These are phyloP conservation scores for Drosophila robusta DNA, from an alignment of 2,888 invertebrate species.

Conservation along the genomic window DNA sequence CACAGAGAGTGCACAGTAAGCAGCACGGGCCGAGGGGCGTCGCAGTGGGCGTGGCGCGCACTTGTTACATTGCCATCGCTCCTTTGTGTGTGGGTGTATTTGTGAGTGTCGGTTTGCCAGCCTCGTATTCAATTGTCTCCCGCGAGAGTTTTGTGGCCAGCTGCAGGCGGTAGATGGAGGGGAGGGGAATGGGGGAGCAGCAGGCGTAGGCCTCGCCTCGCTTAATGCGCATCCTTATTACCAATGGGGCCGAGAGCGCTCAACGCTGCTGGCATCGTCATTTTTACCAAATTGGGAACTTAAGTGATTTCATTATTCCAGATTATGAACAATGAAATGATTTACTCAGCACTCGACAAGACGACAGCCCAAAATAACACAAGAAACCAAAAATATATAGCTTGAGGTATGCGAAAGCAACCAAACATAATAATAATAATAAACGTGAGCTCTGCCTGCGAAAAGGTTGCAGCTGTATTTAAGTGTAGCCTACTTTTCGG, in stretches of 20 bases:
- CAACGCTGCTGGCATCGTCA: conserved; percentile 65
- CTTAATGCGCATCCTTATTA: conserved; percentile 78
- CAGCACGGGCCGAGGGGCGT: neutral
- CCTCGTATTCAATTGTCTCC: conserved; percentile 75
- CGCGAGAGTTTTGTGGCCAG: conserved; percentile 68
- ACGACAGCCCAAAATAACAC: conserved; percentile 19
- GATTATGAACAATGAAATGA: conserved; percentile 79
- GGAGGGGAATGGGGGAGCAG: neutral
- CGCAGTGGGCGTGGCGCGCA: conserved; percentile 18
- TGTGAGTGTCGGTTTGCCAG: conserved; percentile 35
- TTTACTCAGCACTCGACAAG: conserved; percentile 63
- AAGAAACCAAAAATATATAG: conserved; percentile 1
- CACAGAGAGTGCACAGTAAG: conserved; percentile 17
- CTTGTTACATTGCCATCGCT: conserved; percentile 53
- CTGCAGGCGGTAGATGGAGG: neutral
- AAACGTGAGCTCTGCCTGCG: neutral
- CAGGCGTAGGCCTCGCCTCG: conserved; percentile 27
- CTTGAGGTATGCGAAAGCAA: conserved; percentile 10
- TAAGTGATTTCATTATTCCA: conserved; percentile 82
- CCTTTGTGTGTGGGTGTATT: too few relatives aligned
- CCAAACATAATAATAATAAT: neutral
- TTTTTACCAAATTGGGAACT: conserved; percentile 80
- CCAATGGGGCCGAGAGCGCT: conserved; percentile 61
- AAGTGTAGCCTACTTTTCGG: conserved; percentile 26
- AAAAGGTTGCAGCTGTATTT: conserved; percentile 21